phyloP scores from a whole-genome alignment of 92 coral and sea anemone species.

The Zoanthus gigantus region DNA sequence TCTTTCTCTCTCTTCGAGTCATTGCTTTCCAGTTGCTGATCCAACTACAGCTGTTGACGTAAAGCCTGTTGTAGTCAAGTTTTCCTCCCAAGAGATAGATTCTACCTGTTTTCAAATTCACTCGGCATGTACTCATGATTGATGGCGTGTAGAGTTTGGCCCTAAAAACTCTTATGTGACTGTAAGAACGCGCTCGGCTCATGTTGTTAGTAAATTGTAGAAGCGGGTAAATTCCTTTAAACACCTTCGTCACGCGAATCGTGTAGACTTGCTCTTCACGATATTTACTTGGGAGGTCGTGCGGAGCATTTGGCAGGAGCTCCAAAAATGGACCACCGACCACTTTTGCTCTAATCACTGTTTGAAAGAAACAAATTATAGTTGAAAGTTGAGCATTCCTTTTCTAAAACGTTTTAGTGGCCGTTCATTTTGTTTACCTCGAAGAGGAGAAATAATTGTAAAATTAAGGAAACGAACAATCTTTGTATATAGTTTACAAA shows the following conservation, averaged over 20 bases:
- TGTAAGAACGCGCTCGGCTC: conserved; percentile 60
- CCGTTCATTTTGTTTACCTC: too few species aligned
- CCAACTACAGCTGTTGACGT: conserved; percentile 85
- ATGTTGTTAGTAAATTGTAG: conserved; percentile 48
- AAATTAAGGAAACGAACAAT: too few species aligned
- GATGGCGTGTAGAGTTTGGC: conserved; percentile 86
- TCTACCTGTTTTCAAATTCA: conserved; percentile 63
- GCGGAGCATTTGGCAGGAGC: conserved; percentile 68
- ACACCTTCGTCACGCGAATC: conserved; percentile 86
- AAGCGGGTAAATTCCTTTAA: conserved; percentile 76
- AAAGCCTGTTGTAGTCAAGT: conserved; percentile 71
- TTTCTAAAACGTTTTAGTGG: too few species aligned
- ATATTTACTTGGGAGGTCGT: conserved; percentile 64
- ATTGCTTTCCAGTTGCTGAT: conserved; percentile 79
- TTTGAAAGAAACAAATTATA: too few species aligned
- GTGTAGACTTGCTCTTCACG: conserved; percentile 86
- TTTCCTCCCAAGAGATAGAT: conserved; percentile 90
- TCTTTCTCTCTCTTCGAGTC: conserved; percentile 83
- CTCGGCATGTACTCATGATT: conserved; percentile 71
- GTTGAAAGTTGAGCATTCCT: too few species aligned
- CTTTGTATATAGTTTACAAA: too few species aligned
- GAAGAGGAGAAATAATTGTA: too few species aligned
- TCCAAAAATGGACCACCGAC: conserved; percentile 68
- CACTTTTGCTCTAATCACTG: conserved; percentile 89
- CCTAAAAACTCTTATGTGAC: conserved; percentile 20